These are phyloP conservation scores for Sycophila sp. DNA, from an alignment of 1,140 invertebrate species.

Conservation along the genomic window DNA sequence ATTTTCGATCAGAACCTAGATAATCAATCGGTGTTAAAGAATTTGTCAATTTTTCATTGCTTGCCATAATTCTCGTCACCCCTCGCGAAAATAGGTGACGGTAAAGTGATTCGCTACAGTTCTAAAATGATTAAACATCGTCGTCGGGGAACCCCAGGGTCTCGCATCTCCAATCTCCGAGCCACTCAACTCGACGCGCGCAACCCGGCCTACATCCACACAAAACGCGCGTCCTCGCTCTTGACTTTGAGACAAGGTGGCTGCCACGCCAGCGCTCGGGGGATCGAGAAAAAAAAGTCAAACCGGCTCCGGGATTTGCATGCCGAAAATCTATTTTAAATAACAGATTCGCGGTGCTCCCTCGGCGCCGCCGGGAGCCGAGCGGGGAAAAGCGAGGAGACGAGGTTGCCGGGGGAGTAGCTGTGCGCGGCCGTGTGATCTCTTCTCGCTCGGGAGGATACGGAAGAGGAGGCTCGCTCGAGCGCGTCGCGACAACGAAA, in stretches of 20 bases:
- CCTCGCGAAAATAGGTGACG: too few relatives aligned
- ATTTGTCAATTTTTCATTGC: too few relatives aligned
- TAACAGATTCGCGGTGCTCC: constrained; percentile 36
- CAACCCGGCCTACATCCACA: background rate
- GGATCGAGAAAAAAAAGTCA: constrained; percentile 18
- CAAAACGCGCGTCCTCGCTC: background rate
- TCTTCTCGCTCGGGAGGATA: constrained; percentile 18
- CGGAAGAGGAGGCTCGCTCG: background rate
- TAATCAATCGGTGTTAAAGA: too few relatives aligned
- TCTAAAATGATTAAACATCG: too few relatives aligned
- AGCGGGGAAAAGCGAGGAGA: background rate
- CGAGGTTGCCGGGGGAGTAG: background rate
- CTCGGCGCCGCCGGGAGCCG: background rate
- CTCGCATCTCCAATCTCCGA: too few relatives aligned
- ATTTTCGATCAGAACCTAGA: too few relatives aligned
- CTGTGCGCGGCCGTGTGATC: constrained; percentile 25
- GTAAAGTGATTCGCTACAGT: too few relatives aligned
- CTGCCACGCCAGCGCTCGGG: background rate
- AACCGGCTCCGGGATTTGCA: constrained; percentile 29
- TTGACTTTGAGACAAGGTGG: constrained; percentile 17
- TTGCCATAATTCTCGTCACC: too few relatives aligned
- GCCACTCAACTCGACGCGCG: background rate
- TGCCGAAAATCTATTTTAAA: constrained; percentile 40
- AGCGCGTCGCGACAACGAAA: constrained; percentile 14
- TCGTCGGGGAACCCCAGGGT: too few relatives aligned